phyloP scores from a whole-genome alignment of 1,140 invertebrate species.

The Stegodyphus mimosarum region DNA sequence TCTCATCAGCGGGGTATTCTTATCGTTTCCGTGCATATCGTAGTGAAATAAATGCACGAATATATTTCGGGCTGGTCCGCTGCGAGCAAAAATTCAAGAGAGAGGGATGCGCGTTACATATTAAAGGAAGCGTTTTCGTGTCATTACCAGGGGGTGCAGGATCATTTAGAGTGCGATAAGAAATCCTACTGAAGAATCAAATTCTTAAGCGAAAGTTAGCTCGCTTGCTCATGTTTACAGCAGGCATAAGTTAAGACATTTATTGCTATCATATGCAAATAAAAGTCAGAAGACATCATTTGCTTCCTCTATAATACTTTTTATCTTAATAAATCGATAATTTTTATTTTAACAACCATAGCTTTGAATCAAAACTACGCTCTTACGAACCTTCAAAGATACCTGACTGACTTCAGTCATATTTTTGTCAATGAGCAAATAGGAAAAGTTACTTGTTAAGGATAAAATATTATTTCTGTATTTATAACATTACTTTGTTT shows the following conservation, averaged over 20 bases:
- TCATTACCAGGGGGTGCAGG: constrained; percentile 6
- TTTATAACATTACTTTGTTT: too few species aligned
- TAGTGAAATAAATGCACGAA: constrained; percentile 35
- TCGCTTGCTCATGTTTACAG: constrained; percentile 16
- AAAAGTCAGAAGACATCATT: too few species aligned
- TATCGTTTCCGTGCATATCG: constrained; percentile 46
- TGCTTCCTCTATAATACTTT: too few species aligned
- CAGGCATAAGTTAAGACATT: constrained; percentile 20
- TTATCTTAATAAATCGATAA: too few species aligned
- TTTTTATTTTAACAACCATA: too few species aligned
- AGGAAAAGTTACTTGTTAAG: too few species aligned
- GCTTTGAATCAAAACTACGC: too few species aligned
- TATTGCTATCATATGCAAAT: background rate
- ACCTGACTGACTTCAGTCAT: too few species aligned
- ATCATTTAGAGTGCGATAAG: too few species aligned
- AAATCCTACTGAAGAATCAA: background rate
- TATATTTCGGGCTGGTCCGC: constrained; percentile 10
- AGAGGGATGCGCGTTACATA: constrained; percentile 7
- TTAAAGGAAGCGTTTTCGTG: constrained; percentile 53
- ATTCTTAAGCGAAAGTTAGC: constrained; percentile 14
- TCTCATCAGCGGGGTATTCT: constrained; percentile 11
- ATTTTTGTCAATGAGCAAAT: too few species aligned
- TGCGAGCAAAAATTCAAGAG: background rate
- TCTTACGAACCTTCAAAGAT: too few species aligned
- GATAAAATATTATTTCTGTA: too few species aligned